These are phyloP conservation scores for Chinchilla lanigera DNA, from an alignment of 2,113 vertebrate genomes.

Conservation along the genomic window DNA sequence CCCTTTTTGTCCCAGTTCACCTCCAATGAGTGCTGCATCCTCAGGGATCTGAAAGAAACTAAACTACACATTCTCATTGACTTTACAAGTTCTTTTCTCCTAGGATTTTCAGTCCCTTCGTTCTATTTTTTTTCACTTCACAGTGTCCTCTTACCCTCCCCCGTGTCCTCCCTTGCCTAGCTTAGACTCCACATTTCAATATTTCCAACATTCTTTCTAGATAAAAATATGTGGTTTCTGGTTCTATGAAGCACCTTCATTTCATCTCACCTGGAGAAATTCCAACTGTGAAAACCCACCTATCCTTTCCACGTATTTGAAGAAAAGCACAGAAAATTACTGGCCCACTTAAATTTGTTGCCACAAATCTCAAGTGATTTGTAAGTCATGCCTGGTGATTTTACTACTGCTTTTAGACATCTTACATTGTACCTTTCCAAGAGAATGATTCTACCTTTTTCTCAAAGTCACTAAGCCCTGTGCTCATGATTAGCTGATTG, in stretches of 20 bases:
- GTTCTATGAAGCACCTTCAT: neutral
- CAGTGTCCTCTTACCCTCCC: neutral
- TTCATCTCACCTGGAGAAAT: neutral
- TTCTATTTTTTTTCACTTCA: neutral
- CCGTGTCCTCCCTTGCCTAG: neutral
- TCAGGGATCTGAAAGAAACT: neutral
- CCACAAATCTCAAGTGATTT: neutral
- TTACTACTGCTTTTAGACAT: neutral
- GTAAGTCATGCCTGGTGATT: neutral
- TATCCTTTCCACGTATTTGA: neutral
- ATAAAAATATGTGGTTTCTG: neutral
- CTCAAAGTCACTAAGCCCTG: neutral
- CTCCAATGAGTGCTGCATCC: neutral
- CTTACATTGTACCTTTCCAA: neutral
- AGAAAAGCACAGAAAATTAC: neutral
- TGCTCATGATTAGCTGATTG: neutral
- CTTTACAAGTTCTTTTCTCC: neutral
- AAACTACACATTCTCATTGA: neutral
- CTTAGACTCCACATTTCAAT: neutral
- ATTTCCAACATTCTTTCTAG: neutral
- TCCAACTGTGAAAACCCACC: neutral
- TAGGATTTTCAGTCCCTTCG: neutral
- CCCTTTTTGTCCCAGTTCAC: neutral
- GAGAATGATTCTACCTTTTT: neutral
- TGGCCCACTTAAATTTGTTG: neutral